phyloP scores from a whole-genome alignment of 2,888 invertebrate genomes.

The Ferrisia virgata region DNA sequence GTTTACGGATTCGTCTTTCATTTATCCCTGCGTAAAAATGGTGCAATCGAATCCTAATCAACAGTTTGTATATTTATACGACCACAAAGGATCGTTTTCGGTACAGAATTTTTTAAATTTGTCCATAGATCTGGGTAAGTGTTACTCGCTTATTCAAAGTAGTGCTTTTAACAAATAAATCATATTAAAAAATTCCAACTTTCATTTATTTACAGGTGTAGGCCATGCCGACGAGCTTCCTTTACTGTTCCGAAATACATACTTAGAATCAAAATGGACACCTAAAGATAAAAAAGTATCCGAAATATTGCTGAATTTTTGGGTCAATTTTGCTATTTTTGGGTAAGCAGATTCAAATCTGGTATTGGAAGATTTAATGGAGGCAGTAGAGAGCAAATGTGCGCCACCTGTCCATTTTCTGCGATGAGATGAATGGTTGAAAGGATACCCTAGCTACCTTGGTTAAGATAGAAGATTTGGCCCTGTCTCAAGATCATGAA shows the following conservation, averaged over 20 bases:
- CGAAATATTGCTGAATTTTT: neutral
- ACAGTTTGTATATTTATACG: neutral
- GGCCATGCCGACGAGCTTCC: neutral
- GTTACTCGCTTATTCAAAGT: no score
- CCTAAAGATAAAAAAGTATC: neutral
- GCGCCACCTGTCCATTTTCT: no score
- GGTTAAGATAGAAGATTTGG: no score
- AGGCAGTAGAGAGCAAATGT: no score
- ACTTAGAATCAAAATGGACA: neutral
- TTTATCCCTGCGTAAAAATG: neutral
- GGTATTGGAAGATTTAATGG: no score
- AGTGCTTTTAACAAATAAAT: no score
- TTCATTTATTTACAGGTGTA: no score
- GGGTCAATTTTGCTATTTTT: neutral
- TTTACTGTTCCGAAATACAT: neutral
- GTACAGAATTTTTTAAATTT: neutral
- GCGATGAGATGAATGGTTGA: no score
- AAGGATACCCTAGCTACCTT: no score
- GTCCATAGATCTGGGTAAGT: neutral
- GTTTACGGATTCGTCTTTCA: neutral
- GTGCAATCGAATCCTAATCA: neutral
- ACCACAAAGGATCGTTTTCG: neutral
- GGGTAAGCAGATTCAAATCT: no score
- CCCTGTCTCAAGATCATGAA: no score
- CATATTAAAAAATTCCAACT: neutral